Evolutionary conservation across 64 coral and sea anemone genomes (phyloP).

Genomic region (Pocillopora damicornis): DNA sequence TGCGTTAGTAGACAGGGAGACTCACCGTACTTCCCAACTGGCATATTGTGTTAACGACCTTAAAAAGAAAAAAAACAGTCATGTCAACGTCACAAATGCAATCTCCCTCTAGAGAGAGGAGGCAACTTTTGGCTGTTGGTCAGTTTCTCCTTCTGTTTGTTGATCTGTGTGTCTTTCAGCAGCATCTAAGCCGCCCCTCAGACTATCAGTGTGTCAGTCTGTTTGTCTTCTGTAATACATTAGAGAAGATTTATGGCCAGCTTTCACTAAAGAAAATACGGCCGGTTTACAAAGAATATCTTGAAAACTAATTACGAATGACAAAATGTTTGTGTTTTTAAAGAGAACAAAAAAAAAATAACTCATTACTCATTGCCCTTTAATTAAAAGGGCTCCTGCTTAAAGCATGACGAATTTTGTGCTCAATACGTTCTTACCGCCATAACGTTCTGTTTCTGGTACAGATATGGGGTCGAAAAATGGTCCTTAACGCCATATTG

Average conservation of each 20-base stretch:
- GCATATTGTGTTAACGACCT: slow-evolving; percentile 31
- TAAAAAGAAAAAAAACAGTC: not conserved
- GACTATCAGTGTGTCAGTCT: not conserved
- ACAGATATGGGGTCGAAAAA: slow-evolving; percentile 20
- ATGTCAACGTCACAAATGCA: not conserved
- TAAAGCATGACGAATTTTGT: no score
- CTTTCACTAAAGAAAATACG: no score
- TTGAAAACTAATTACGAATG: no score
- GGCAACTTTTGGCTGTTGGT: no score
- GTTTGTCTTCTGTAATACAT: not conserved
- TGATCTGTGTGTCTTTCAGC: not conserved
- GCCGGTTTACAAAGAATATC: no score
- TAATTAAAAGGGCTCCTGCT: no score
- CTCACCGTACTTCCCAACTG: slow-evolving; percentile 33
- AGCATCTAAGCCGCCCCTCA: not conserved
- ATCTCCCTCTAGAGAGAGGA: no score
- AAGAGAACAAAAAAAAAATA: no score
- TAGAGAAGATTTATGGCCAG: no score
- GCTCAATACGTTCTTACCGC: not conserved
- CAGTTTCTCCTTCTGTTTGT: no score
- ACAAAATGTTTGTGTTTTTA: no score
- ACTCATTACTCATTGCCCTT: no score
- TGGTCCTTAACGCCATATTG: slow-evolving; percentile 18
- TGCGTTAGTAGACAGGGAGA: not conserved
- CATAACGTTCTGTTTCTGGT: slow-evolving; percentile 35